These are phyloP conservation scores for Cavia aperea DNA, from an alignment of 2,113 vertebrate species.

Conservation along the genomic window DNA sequence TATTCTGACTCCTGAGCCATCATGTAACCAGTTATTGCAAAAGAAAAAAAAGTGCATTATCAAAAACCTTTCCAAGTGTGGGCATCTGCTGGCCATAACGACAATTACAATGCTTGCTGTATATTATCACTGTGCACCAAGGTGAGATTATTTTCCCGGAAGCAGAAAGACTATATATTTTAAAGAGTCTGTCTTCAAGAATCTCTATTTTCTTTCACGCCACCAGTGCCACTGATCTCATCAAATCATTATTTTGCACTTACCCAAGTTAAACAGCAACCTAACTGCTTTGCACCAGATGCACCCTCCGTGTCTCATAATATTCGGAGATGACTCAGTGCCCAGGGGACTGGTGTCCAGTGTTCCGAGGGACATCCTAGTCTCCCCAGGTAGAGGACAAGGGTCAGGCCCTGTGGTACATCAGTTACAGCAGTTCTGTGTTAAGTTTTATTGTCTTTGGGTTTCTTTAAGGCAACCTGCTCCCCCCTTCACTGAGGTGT, in stretches of 20 bases:
- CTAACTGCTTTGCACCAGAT: background rate
- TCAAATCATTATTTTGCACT: background rate
- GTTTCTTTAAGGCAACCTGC: background rate
- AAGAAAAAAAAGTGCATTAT: slow-evolving; percentile 22
- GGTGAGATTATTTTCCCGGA: background rate
- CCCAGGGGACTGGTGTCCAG: background rate
- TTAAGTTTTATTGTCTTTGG: background rate
- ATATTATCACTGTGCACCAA: background rate
- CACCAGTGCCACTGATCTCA: background rate
- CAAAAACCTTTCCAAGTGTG: background rate
- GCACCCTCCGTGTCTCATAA: background rate
- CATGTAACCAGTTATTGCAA: background rate
- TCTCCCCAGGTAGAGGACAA: background rate
- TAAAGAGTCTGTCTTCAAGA: slow-evolving; percentile 16
- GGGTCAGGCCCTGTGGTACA: background rate
- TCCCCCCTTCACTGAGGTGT: background rate
- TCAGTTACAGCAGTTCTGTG: background rate
- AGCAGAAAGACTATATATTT: background rate
- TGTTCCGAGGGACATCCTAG: background rate
- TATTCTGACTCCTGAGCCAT: background rate
- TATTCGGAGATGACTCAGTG: background rate
- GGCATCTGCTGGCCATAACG: background rate
- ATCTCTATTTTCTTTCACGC: background rate
- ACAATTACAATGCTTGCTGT: background rate
- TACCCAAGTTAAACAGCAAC: background rate